A percentile compares a stretch with the other conserved stretches of the same genome.
Evolutionary conservation across 2,888 invertebrate genomes (phyloP).

Genomic region (Oxyteleia sp.): DNA sequence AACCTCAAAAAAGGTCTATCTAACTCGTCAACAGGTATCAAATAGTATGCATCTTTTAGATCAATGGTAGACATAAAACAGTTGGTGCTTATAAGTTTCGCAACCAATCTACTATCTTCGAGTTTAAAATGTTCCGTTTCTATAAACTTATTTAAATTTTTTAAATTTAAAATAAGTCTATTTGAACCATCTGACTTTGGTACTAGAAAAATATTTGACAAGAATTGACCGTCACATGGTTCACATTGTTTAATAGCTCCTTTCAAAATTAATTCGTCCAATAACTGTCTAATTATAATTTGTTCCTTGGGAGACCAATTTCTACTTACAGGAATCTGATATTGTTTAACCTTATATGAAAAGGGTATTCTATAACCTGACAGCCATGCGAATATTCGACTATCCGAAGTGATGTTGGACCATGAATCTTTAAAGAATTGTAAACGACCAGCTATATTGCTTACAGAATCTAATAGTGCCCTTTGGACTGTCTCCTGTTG

Average conservation of each 20-base stretch:
- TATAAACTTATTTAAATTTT: constrained; percentile 65
- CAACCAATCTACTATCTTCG: constrained; percentile 60
- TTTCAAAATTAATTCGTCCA: constrained; percentile 29
- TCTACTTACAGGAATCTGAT: background rate
- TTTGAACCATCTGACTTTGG: constrained; percentile 57
- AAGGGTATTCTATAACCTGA: constrained; percentile 47
- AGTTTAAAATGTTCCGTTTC: constrained; percentile 66
- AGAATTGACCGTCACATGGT: constrained; percentile 50
- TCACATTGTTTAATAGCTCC: constrained; percentile 56
- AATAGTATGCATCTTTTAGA: constrained; percentile 65
- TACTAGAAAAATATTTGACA: constrained; percentile 62
- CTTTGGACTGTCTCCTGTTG: no score
- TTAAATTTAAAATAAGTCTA: constrained; percentile 54
- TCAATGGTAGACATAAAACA: constrained; percentile 66
- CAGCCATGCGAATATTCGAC: constrained; percentile 35
- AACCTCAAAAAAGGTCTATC: constrained; percentile 69
- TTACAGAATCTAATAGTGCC: no score
- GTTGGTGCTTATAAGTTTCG: no score
- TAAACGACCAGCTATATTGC: constrained; percentile 32
- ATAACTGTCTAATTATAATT: constrained; percentile 13
- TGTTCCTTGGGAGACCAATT: constrained; percentile 12
- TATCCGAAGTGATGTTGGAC: constrained; percentile 2
- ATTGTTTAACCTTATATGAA: background rate
- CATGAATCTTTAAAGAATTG: constrained; percentile 21
- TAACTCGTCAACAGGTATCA: constrained; percentile 47